Evolutionary conservation across 1,140 invertebrate species (phyloP).

Genomic region (Rhopalosiphum padi): DNA sequence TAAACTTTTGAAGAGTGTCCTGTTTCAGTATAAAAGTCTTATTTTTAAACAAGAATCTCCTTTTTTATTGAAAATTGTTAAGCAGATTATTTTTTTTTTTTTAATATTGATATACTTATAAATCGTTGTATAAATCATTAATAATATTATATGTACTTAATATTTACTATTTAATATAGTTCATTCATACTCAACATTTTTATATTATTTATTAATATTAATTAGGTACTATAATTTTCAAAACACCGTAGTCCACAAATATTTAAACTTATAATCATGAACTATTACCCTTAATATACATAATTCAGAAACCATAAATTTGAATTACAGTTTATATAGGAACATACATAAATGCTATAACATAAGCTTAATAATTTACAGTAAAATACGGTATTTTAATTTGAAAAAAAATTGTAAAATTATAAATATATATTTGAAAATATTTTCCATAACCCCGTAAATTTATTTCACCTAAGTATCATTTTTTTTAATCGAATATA

Average conservation of each 20-base stretch:
- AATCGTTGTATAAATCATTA: neutral
- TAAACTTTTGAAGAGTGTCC: neutral
- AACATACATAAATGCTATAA: too few relatives aligned
- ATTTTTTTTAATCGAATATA: too few relatives aligned
- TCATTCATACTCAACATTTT: too few relatives aligned
- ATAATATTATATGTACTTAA: neutral
- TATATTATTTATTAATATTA: neutral
- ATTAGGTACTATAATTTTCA: neutral
- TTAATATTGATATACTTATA: neutral
- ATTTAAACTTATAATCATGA: neutral
- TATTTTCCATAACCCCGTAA: too few relatives aligned
- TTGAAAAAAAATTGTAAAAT: too few relatives aligned
- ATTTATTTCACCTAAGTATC: too few relatives aligned
- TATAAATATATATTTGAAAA: too few relatives aligned
- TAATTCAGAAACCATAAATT: neutral
- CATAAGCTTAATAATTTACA: too few relatives aligned
- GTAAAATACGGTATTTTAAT: too few relatives aligned
- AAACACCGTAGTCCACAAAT: neutral
- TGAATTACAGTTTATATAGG: neutral
- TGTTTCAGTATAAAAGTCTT: neutral
- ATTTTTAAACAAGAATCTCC: neutral
- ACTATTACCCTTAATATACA: neutral
- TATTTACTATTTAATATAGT: neutral
- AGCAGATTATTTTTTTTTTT: neutral
- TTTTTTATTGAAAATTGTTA: neutral